Base-by-base conservation (phyloP, 2,797 vertebrate genomes). In the Cuniculus paca region DNA sequence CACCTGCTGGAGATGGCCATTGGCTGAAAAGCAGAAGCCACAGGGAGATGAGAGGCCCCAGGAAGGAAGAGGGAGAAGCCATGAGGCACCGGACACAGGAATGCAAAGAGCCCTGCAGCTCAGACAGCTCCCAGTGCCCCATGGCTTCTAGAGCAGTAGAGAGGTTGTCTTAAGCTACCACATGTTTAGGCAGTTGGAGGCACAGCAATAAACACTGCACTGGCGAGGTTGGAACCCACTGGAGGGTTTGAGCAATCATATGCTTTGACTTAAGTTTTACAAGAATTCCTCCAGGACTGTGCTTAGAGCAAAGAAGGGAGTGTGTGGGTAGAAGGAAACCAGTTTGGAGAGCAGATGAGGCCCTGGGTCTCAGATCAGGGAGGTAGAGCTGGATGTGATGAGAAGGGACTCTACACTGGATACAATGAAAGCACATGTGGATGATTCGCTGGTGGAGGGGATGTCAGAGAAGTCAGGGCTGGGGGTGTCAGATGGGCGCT, bases 241-340 rank as follows among this genome's bases (percentile, higher is more conserved):
- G 39, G 63, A 93, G 24, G 48, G 31, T 90, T 54, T 90, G 85
- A 90, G 79, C 92, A 95, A 39, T 75, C 42, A 54, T 42, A 48
- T 85, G 70, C 70, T 92, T 88, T 70, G 54, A 95, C 60, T 94
- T 93, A 28, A 81, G 82, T 81, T 90, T 94, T 94, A 54, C 3
- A 65, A 90, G 88, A 90, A 65, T 88, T 75, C 31, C 22, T 93
- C 72, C 52, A 70, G 13, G 19, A 91, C 60, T 77, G 34, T 60
- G 60, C 63, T 77, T 17, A 90, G 93, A 83, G 31, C 42, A 52
- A 45, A 78, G 61, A 89, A 56, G 13, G 31, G 19, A 45, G 36
- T 0, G 0, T 52, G 3, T 92, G 61, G 61, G 63, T 60, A 87
- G 52, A 42, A 84, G 48, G 42, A 77, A n/a, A 72, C 12, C 2